Percentiles rank a stretch among this genome's conserved stretches.
Evolutionary conservation across 1,140 invertebrate genomes (phyloP).

Genomic region (Drosophila sproati): DNA sequence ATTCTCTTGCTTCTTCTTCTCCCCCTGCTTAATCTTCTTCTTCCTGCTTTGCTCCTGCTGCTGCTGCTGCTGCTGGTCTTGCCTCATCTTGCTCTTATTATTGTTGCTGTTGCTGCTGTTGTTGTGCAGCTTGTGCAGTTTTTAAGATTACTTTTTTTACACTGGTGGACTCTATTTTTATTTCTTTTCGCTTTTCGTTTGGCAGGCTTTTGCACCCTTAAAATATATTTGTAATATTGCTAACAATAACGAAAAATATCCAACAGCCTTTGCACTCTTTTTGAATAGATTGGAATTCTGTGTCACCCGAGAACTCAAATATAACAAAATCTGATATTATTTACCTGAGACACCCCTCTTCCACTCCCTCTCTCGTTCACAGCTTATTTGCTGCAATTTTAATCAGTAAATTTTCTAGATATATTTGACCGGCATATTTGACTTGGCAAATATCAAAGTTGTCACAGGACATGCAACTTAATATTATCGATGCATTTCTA

Average conservation of each 20-base stretch:
- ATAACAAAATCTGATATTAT: conserved; percentile 10
- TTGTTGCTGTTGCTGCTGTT: conserved; percentile 5
- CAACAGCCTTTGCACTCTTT: conserved; percentile 7
- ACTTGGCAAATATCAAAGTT: conserved; percentile 1
- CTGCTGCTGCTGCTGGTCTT: neutral
- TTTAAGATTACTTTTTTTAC: conserved; percentile 29
- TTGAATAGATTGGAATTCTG: conserved; percentile 5
- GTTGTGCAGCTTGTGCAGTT: conserved; percentile 44
- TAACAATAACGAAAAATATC: conserved; percentile 33
- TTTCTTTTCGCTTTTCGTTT: neutral
- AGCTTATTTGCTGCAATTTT: neutral
- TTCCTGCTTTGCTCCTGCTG: conserved; percentile 8
- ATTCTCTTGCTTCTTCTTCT: neutral
- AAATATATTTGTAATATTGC: conserved; percentile 28
- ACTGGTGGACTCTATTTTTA: neutral
- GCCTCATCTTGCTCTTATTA: neutral
- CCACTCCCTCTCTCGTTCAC: neutral
- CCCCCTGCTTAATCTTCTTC: neutral
- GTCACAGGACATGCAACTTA: neutral
- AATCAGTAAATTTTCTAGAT: neutral
- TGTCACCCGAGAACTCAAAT: conserved; percentile 17
- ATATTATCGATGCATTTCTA: neutral
- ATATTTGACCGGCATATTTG: neutral
- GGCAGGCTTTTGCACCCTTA: conserved; percentile 23
- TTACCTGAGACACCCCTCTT: neutral